Base-by-base conservation (phyloP, 2,888 invertebrate genomes). In the Melinaea menophilus region DNA sequence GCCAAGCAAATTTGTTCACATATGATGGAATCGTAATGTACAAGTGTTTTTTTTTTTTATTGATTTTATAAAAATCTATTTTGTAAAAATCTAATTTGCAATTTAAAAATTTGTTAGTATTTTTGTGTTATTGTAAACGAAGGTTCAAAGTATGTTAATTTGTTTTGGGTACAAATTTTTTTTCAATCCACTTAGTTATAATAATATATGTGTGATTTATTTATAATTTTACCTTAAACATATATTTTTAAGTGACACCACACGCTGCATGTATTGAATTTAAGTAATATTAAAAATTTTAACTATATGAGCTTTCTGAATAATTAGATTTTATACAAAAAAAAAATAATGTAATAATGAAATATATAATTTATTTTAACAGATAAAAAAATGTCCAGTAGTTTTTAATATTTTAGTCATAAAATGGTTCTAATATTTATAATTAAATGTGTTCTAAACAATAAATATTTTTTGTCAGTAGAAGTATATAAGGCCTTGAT, bases 121-220 rank as follows among this genome's bases (percentile, higher is more conserved):
- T 9, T 41, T 41, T 41, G 9, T 41, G 41, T 41, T 9, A 9
- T 41, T 41, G 11, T 41, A 37, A 37, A 37, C 11, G 41, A 3
- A 9, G 9, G 9, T 9, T 41, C 7, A 41, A 41, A 9, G 41
- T 41, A 31, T 57, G 45, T 46, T 31, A 57, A 46, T 65, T 69
- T 66, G 67, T 62, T 67, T 67, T 69, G 71, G 22, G 72, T 72
- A 72, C 72, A 72, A 72, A 72, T n/a, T n/a, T n/a, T n/a, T n/a
- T n/a, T n/a, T n/a, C n/a, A n/a, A n/a, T n/a, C n/a, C n/a, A n/a
- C n/a, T n/a, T n/a, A n/a, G n/a, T n/a, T n/a, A n/a, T n/a, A n/a
- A n/a, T n/a, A n/a, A n/a, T n/a, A n/a, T n/a, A 33, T 11, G 34
- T 62, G 35, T 37, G 41, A 41, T 41, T 41, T 41, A 41, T 9